A percentile compares a stretch with the other conserved stretches of the same genome.
These are phyloP conservation scores for Hemiprocne comata DNA, from an alignment of 2,113 vertebrate species.

Conservation along the genomic window DNA sequence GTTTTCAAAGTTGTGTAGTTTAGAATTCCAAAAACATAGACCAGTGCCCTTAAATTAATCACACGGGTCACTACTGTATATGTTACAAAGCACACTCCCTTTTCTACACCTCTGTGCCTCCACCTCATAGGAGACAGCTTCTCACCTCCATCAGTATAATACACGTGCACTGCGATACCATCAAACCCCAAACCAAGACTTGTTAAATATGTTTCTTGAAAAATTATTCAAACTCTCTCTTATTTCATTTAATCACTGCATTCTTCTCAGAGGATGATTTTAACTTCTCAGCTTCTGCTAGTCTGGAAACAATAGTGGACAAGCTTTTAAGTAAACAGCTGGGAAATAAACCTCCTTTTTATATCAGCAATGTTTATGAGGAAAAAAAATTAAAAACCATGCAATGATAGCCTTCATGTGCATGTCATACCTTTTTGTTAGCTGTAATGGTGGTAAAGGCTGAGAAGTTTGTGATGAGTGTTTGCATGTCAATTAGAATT, in stretches of 20 bases:
- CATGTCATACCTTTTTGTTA: neutral
- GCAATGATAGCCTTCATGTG: neutral
- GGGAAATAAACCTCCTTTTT: neutral
- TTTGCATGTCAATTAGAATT: neutral
- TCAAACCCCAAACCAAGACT: neutral
- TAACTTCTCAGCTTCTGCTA: neutral
- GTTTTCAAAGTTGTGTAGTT: neutral
- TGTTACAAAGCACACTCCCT: neutral
- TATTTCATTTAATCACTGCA: neutral
- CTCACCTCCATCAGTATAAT: neutral
- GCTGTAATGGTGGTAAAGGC: neutral
- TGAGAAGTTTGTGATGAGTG: neutral
- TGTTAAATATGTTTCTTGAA: neutral
- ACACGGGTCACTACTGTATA: neutral
- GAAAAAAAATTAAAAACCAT: neutral
- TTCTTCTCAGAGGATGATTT: neutral
- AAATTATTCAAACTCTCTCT: neutral
- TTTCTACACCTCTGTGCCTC: neutral
- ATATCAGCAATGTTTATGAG: neutral
- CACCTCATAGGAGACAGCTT: neutral
- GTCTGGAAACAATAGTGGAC: neutral
- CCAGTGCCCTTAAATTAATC: neutral
- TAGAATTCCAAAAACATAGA: neutral
- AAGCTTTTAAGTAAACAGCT: neutral
- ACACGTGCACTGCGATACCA: neutral